phyloP scores from a whole-genome alignment of 92 coral and sea anemone genomes.

The Bergia puertoricense region DNA sequence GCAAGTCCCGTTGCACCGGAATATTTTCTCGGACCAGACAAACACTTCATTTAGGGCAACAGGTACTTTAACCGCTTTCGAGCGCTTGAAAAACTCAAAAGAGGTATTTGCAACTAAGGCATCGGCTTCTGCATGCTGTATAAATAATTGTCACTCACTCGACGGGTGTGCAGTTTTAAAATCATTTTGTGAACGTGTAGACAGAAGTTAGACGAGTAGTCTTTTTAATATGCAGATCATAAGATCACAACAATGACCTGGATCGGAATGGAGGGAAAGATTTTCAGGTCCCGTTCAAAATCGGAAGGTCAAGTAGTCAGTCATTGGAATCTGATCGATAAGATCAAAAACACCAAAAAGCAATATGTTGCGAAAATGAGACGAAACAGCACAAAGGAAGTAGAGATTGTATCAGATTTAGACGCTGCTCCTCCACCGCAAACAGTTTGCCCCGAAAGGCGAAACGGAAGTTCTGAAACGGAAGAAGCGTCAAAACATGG shows the following conservation, averaged over 20 bases:
- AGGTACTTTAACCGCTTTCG: neutral
- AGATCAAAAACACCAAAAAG: neutral
- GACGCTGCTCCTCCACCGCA: neutral
- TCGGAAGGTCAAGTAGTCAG: constrained; percentile 25
- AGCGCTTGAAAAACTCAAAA: neutral
- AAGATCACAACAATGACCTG: constrained; percentile 13
- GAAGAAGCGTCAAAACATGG: neutral
- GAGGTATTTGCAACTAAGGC: neutral
- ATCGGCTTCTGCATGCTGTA: neutral
- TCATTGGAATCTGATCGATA: constrained; percentile 6
- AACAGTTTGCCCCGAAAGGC: constrained; percentile 5
- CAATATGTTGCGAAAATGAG: neutral
- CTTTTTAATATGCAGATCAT: neutral
- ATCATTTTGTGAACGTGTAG: neutral
- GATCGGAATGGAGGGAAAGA: constrained; percentile 10
- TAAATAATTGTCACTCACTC: neutral
- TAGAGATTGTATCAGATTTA: neutral
- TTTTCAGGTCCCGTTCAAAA: neutral
- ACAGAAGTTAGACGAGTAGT: neutral
- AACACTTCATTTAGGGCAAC: neutral
- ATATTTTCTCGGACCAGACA: neutral
- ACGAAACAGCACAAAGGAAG: neutral
- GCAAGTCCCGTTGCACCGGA: neutral
- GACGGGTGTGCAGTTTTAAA: constrained; percentile 9
- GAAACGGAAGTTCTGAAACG: neutral